Base-by-base conservation (phyloP, 2,888 invertebrate genomes). In the Resseliella maxima region DNA sequence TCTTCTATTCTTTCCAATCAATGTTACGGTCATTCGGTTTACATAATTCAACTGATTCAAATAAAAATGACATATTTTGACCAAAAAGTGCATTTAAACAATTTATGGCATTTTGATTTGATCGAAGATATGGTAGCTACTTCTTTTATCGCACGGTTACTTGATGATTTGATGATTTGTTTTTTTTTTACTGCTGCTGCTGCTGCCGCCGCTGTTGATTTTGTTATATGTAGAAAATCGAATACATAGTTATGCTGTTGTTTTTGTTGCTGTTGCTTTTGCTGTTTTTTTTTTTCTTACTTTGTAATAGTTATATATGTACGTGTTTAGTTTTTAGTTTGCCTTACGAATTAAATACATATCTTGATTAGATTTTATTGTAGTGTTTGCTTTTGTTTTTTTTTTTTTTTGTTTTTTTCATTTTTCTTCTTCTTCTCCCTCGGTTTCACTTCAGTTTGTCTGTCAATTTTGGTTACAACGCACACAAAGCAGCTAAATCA, bases 301-400 rank as follows among this genome's bases (percentile, higher is more conserved):
- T 31, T 72, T 27, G 0, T 72, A 72, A 31, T 27, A 72, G 72
- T 72, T 31, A 72, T 72, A 50, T 50, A 72, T 72, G 72, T 72
- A 72, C 72, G 72, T 72, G 72, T 72, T 72, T 72, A 72, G 72
- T 72, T 72, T 72, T 72, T 72, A 72, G 72, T 72, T 72, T 72
- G 72, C 72, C 72, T 72, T 72, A 72, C 15, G 72, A 72, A 72
- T 72, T 72, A 72, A 72, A 72, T 72, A 72, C 72, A 72, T 72
- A 72, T 72, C 72, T 72, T 72, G 72, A 72, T 72, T 72, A 72
- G 72, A 72, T 59, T 59, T 72, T 72, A 72, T 72, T 72, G 72
- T 72, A 72, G 72, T 31, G 31, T 72, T 72, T 59, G 50, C 50
- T 50, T 21, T 6, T 50, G 50, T 59, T 24, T 24, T 59, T 18